Evolutionary conservation across 1,140 invertebrate species (phyloP), one percentile per base, ranked within the genome.

Genomic region (Carposina sasakii): DNA sequence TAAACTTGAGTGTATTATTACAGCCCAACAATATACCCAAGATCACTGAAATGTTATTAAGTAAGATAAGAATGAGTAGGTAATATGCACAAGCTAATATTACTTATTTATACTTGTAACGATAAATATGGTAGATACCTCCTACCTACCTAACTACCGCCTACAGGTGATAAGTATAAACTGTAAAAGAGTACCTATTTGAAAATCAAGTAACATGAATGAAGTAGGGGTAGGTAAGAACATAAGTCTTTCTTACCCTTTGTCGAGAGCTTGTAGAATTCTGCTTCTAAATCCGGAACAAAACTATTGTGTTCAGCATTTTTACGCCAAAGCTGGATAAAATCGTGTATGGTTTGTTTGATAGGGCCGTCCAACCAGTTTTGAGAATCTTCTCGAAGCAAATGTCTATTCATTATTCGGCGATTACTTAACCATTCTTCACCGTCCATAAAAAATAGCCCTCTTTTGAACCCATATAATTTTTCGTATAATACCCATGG

Each of bases 401-500:
- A 78, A 52, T 91, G 69, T 73, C 90, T 90, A 72, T 95, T 95
- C 67, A 95, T 81, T 55, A 91, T 89, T 63, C 88, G 86, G 22
- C 94, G 85, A 62, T 88, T 87, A 21, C 87, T 69, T 49, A 90
- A 67, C 94, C 94, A 96, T 76, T 95, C 92, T 40, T 90, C 85
- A 2, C 92, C 94, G 53, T 95, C 87, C 94, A 96, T 96, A 75
- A 96, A 97, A 65, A 96, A 91, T 8, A 97, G 81, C 13, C 95
- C 95, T 57, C 95, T 87, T 56, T 90, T 85, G 37, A 88, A 90
- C 22, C 88, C 86, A 54, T 91, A 87, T 1, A 89, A 71, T 61
- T 93, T 74, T 65, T 95, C 95, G 62, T 96, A 96, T 10, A 93
- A 69, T 0, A 88, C 71, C 94, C 94, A 96, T 2, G 93, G 87